Base-by-base conservation (phyloP, 1,140 invertebrate genomes). In the Cephus cinctus region DNA sequence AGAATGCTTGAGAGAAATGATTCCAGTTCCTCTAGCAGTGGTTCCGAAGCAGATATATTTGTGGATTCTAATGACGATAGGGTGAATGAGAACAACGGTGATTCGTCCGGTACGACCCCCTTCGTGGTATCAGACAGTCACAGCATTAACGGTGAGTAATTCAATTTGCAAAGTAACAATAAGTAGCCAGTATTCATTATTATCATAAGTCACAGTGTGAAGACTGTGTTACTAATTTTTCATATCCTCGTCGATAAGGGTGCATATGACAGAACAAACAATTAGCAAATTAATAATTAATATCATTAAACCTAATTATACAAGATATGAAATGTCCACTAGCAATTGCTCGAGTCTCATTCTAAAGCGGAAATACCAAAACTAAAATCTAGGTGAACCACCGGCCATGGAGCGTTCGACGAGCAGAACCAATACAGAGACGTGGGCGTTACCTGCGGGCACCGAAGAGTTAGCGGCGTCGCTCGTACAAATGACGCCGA, bases 91-190 rank as follows among this genome's bases (percentile, higher is more conserved):
- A 56, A 46, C 5, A 42, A 19, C 15, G 62, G 54, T 9, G 59
- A 61, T 40, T 52, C 56, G 25, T 61, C 61, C 40, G 57, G 36
- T 18, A 53, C 43, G 11, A 59, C 55, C 11, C 45, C 60, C 43
- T 67, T 73, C 34, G 47, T 67, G 44, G 61, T 68, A 36, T 73
- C 61, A 8, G 69, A 69, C 46, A 66, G 54, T 46, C 70, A 71
- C 40, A 74, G 71, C 41, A 73, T 75, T 41, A 74, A 75, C 41
- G 71, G 73, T 75, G 52, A 61, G 57, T 34, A 3, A 38, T 25
- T 34, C 11, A 22, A 18, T 8, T 16, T 34, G n/a, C n/a, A n/a
- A n/a, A n/a, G n/a, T n/a, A n/a, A n/a, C n/a, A n/a, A n/a, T n/a
- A n/a, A n/a, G n/a, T n/a, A n/a, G n/a, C n/a, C n/a, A n/a, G n/a